Evolutionary conservation across 64 coral and sea anemone genomes (phyloP).

Genomic region (Stylophora pistillata): DNA sequence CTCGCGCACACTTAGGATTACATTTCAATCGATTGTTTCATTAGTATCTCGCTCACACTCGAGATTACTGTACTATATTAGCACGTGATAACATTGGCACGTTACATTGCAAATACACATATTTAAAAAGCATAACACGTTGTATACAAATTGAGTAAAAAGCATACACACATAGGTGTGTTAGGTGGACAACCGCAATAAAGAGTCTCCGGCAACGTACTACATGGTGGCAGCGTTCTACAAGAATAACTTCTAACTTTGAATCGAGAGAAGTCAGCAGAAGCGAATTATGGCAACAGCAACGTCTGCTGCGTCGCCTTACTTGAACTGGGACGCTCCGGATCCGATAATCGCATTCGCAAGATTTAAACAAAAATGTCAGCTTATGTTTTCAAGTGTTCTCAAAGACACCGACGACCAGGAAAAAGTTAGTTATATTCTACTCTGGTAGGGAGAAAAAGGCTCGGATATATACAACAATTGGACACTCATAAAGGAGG

Average conservation of each 20-base stretch:
- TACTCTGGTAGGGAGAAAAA: background rate
- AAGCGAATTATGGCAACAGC: background rate
- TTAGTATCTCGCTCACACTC: too few species aligned
- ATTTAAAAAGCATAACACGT: background rate
- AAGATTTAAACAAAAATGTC: background rate
- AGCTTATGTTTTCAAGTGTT: background rate
- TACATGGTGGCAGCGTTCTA: background rate
- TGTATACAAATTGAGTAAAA: background rate
- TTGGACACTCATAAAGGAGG: background rate
- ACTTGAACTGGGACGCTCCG: background rate
- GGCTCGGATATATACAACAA: background rate
- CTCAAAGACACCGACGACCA: background rate
- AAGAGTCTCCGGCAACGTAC: background rate
- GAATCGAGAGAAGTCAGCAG: background rate
- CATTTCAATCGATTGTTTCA: too few species aligned
- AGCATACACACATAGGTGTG: background rate
- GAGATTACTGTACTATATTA: background rate
- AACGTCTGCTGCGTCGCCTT: background rate
- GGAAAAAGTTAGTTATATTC: constrained; percentile 8
- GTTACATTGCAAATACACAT: background rate
- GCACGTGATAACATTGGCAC: background rate
- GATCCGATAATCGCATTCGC: background rate
- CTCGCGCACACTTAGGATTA: too few species aligned
- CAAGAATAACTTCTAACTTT: background rate
- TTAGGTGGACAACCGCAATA: background rate